Evolutionary conservation across 1,140 invertebrate genomes (phyloP).

Genomic region (Orchestia grillus): DNA sequence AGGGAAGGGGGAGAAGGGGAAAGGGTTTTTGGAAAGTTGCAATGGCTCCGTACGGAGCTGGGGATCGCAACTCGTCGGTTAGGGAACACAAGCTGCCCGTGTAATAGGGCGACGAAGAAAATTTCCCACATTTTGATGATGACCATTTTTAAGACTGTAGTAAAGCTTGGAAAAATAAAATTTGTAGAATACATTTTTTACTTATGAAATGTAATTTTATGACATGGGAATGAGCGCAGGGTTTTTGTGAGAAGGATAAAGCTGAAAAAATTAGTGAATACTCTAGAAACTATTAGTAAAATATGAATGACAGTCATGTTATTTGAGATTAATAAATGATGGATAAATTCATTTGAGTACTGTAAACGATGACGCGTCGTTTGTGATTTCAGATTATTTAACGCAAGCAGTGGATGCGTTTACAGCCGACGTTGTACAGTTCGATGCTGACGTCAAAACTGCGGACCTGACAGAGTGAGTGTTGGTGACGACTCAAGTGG

Average conservation of each 20-base stretch:
- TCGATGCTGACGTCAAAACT: neutral
- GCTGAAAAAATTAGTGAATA: too few species aligned
- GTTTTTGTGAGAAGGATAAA: neutral
- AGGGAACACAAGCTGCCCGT: too few species aligned
- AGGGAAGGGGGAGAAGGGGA: too few species aligned
- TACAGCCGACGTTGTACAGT: neutral
- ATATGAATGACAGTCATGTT: neutral
- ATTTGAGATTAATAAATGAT: neutral
- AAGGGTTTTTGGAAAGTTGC: too few species aligned
- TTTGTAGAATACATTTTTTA: neutral
- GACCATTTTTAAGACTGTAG: too few species aligned
- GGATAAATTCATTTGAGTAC: neutral
- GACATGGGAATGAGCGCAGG: neutral
- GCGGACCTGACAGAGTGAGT: slow-evolving; percentile 2
- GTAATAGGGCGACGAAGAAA: too few species aligned
- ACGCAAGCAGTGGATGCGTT: slow-evolving; percentile 29
- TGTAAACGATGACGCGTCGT: neutral
- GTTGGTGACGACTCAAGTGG: neutral
- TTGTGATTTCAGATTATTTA: neutral
- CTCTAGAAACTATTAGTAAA: neutral
- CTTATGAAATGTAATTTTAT: neutral
- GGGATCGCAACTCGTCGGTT: too few species aligned
- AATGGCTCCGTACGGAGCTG: too few species aligned
- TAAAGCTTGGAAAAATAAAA: too few species aligned
- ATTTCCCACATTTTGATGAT: too few species aligned